These are phyloP conservation scores for Epinephelus coioides DNA, from an alignment of 2,797 vertebrate genomes.

Conservation along the genomic window DNA sequence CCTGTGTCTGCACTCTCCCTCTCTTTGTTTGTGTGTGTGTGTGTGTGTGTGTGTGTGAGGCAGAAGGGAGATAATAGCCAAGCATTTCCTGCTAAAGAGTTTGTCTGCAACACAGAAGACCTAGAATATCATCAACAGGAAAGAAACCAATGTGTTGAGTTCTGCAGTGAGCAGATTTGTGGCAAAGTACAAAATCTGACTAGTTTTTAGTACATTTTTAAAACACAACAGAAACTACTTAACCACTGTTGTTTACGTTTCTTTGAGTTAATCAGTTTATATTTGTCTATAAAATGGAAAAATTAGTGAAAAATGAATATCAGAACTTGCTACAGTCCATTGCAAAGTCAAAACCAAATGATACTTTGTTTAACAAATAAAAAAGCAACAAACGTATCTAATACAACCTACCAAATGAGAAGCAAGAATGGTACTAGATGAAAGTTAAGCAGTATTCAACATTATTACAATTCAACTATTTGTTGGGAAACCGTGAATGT, in stretches of 20 bases:
- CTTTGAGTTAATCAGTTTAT: neutral
- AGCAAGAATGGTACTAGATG: neutral
- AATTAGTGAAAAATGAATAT: neutral
- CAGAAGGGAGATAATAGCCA: conserved; percentile 53
- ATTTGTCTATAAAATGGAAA: neutral
- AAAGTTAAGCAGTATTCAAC: neutral
- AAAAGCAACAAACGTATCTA: neutral
- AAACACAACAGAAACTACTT: neutral
- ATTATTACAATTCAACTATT: too few species aligned
- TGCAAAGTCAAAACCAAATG: neutral
- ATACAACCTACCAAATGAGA: neutral
- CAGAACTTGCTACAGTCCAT: neutral
- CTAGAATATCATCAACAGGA: conserved; percentile 17
- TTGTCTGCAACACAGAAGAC: conserved; percentile 38
- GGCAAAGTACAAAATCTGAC: neutral
- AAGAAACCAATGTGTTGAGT: conserved; percentile 15
- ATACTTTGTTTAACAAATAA: neutral
- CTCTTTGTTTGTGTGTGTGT: neutral
- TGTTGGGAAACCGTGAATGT: too few species aligned
- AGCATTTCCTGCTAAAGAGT: conserved; percentile 66
- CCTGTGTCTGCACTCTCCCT: conserved; percentile 13
- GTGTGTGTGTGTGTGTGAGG: conserved; percentile 15
- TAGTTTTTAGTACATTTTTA: neutral
- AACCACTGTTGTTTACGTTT: neutral
- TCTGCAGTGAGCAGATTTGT: neutral